phyloP scores from a whole-genome alignment of 64 coral and sea anemone species.

The Porites lutea region DNA sequence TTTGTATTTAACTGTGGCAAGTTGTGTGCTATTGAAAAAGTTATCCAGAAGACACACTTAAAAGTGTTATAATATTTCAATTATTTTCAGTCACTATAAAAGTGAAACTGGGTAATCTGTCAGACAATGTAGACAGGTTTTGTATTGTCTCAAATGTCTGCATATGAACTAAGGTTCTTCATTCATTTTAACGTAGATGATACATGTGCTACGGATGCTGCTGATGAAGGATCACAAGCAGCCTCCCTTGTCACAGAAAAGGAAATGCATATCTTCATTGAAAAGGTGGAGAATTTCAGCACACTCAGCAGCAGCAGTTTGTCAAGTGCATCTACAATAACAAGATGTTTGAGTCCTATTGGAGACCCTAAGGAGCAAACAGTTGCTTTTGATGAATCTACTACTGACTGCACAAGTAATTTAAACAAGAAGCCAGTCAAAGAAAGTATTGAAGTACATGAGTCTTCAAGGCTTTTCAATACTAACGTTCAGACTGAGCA shows the following conservation, averaged over 20 bases:
- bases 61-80: too few species aligned
- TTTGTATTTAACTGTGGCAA: too few species aligned
- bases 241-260: background rate
- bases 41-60: too few species aligned
- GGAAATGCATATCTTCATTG: too few species aligned
- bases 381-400: background rate
- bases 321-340: constrained; percentile 34
- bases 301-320: constrained; percentile 1
- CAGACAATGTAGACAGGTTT: too few species aligned
- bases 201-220: background rate
- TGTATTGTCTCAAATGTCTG: too few species aligned
- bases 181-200: too few species aligned
- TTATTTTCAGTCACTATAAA: too few species aligned
- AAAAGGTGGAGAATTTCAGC: background rate
- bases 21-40: too few species aligned
- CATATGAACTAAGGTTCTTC: too few species aligned
- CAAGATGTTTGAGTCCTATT: background rate
- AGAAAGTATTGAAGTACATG: background rate
- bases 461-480: background rate
- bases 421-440: background rate
- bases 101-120: too few species aligned
- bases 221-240: background rate
- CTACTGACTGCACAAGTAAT: background rate
- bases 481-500: background rate
- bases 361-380: background rate